Percentiles rank a stretch among this genome's conserved stretches.
Evolutionary conservation across 2,888 invertebrate species (phyloP).

Genomic region (Nowickia ferox): DNA sequence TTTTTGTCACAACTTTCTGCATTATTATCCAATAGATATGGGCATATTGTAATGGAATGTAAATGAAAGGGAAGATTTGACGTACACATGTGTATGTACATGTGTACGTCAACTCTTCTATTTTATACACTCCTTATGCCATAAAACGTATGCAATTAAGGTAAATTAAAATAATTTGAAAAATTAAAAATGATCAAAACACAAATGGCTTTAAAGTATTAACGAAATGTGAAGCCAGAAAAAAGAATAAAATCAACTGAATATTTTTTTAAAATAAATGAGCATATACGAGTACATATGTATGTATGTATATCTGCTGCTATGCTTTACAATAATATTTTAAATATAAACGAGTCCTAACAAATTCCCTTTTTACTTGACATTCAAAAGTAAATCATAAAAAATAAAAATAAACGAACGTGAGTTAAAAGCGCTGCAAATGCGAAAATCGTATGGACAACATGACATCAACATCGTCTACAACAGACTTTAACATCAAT

Average conservation of each 20-base stretch:
- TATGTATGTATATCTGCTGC: neutral
- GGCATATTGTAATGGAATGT: too few relatives aligned
- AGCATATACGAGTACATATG: slow-evolving; percentile 9
- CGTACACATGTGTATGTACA: too few relatives aligned
- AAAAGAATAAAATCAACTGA: neutral
- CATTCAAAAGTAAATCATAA: slow-evolving; percentile 29
- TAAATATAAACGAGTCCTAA: slow-evolving; percentile 35
- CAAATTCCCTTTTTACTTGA: slow-evolving; percentile 33
- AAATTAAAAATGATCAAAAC: slow-evolving; percentile 1
- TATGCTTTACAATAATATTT: slow-evolving; percentile 38
- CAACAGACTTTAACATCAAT: neutral
- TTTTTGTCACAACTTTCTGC: too few relatives aligned
- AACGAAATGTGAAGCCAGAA: neutral
- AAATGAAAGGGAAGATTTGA: too few relatives aligned
- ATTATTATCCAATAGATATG: too few relatives aligned
- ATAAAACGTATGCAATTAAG: neutral
- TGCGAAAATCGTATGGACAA: slow-evolving; percentile 43
- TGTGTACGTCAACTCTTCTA: too few relatives aligned
- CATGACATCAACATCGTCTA: slow-evolving; percentile 47
- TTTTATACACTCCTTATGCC: too few relatives aligned
- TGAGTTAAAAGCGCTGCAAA: slow-evolving; percentile 12
- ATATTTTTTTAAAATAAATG: slow-evolving; percentile 41
- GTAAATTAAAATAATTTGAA: neutral
- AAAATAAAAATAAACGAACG: neutral
- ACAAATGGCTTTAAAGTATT: slow-evolving; percentile 13